Conservation (phyloP, 2,888 invertebrate genomes). For the Leptarthrus brevirostris region DNA sequence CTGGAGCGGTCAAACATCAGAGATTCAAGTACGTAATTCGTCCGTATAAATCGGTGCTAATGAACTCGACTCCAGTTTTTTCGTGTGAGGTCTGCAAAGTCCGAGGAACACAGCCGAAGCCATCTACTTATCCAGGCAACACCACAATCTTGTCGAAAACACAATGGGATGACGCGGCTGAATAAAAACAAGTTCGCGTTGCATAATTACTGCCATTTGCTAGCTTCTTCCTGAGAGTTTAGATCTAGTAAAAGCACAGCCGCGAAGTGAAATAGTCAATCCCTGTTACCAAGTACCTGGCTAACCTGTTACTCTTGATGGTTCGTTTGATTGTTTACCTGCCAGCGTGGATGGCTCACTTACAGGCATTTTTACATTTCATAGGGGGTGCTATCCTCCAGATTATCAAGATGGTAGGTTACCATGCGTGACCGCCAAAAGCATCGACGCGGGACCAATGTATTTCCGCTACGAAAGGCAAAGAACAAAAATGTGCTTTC, state of each 20-base stretch:
- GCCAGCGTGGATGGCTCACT: not conserved
- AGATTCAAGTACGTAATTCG: slow-evolving; percentile 36
- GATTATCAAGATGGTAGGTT: slow-evolving; percentile 52
- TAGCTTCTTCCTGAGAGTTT: slow-evolving; percentile 24
- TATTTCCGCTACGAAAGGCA: slow-evolving; percentile 61
- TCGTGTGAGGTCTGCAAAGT: not conserved
- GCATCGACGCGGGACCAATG: slow-evolving; percentile 66
- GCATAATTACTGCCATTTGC: slow-evolving; percentile 42
- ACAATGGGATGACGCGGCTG: slow-evolving; percentile 41
- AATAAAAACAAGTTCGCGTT: slow-evolving; percentile 44
- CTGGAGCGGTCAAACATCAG: slow-evolving; percentile 37
- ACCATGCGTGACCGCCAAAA: slow-evolving; percentile 55
- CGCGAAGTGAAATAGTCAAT: not conserved
- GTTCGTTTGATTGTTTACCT: slow-evolving; percentile 29
- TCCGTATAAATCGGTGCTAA: slow-evolving; percentile 29
- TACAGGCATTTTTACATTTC: not conserved
- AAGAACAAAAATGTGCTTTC: slow-evolving; percentile 28
- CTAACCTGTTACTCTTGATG: slow-evolving; percentile 1
- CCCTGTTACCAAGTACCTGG: slow-evolving; percentile 17
- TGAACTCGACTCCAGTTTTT: slow-evolving; percentile 33
- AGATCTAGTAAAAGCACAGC: slow-evolving; percentile 13
- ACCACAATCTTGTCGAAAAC: slow-evolving; percentile 36
- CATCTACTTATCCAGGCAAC: slow-evolving; percentile 11
- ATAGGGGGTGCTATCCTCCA: slow-evolving; percentile 39
- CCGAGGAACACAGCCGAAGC: not conserved